Evolutionary conservation across 2,113 vertebrate genomes (phyloP), one percentile per base, ranked within the genome.

Genomic region (Cinclus cinclus): DNA sequence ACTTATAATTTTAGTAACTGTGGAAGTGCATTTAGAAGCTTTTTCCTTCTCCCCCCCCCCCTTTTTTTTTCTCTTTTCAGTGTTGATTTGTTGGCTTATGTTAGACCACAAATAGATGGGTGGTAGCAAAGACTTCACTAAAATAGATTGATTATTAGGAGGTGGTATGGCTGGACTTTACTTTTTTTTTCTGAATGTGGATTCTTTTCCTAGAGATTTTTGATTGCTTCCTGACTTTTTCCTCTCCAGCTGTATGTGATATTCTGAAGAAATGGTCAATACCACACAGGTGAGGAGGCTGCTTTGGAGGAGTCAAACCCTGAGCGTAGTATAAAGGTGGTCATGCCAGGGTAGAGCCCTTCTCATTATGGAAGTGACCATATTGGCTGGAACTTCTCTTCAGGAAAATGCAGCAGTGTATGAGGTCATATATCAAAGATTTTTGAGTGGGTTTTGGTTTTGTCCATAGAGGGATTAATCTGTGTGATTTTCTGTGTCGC

Each of bases 301-400:
- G 33, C 11, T 74, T 64, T 37, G 64, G 28, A 75, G 22, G 7
- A 42, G 35, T 47, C 23, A 47, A 44, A 63, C 13, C 8, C 23
- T 39, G 23, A 20, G 16, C 0, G 0, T 24, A 13, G 6, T 9
- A 2, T 68, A 55, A 47, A 39, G 41, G 15, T 71, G 30, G 28
- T 55, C 24, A 11, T 0, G 4, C n/a, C 53, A 46, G 59, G 8
- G 24, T 41, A 23, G 3, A 6, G 15, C 31, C 2, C 46, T 59
- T 65, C 42, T 87, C 28, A 1, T 20, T 39, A 30, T 20, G 13
- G 15, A 50, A 59, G 15, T 33, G 63, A 31, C 1, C 4, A 3
- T 24, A 9, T 47, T 59, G 9, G 10, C n/a, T 76, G 41, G 35
- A 73, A 31, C 5, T 50, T 5, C 39, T 70, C 11, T 64, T 88